Base-by-base conservation (phyloP, 1,140 invertebrate genomes). In the Drosophila yakuba region DNA sequence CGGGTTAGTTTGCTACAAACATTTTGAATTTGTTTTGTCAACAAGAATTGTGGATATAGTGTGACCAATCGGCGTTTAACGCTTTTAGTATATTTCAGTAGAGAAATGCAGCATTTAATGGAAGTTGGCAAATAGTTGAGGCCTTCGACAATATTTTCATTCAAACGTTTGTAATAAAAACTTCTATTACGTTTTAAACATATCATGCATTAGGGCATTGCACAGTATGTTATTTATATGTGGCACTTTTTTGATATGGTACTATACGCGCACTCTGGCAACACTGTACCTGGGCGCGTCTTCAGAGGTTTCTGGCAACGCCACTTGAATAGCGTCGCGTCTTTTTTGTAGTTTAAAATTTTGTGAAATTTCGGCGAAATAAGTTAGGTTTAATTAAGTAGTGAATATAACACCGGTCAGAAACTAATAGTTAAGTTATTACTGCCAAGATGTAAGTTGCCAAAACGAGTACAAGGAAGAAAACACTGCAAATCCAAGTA, bases 21-120 rank as follows among this genome's bases (percentile, higher is more conserved):
- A 76, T 76, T 32, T 32, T 8, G 32, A 7, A 32, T 44, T 41
- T 15, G 6, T 76, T 50, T 67, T 76, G 28, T 17, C 35, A 48
- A 56, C 41, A 69, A 66, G 6, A 41, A 23, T 15, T 32, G 36
- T 36, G 45, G 45, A 45, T n/a, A 10, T 3, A 32, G 32, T 32
- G 32, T 32, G 32, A 32, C 32, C 32, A 32, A 7, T 8, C 8
- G 10, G 32, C 7, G 32, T 15, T 41, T 15, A 15, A 7, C 7
- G 15, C 8, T 3, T 10, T 43, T 17, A 3, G 41, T 43, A 43
- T 10, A 32, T 43, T 43, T 15, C 10, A 43, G n/a, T 2, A n/a
- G 5, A 2, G 2, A 43, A 8, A 43, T 15, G 15, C 7, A 7
- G n/a, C 8, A 43, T 15, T 15, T 43, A 3, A 3, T 41, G 1